Percentiles rank a stretch among this genome's conserved stretches.
These are phyloP conservation scores for Orchestia grillus DNA, from an alignment of 1,140 invertebrate species.

Conservation along the genomic window DNA sequence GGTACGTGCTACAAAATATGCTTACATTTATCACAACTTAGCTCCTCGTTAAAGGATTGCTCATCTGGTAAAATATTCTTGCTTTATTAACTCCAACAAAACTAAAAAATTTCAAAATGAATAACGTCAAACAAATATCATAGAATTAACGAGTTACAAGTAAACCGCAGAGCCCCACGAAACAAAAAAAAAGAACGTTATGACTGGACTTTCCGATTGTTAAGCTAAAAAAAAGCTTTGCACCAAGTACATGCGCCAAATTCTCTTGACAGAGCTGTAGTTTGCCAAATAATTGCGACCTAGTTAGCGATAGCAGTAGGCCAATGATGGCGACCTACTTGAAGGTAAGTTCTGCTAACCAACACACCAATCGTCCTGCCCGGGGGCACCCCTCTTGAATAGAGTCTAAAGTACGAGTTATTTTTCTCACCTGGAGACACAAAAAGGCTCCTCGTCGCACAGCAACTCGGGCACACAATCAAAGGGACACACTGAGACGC, in stretches of 20 bases:
- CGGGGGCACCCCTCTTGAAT: not conserved
- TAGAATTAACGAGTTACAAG: not conserved
- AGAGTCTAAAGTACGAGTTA: not conserved
- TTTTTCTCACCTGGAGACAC: not conserved
- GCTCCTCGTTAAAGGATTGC: not conserved
- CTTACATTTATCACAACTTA: conserved; percentile 2
- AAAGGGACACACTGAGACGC: not conserved
- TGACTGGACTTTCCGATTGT: not conserved
- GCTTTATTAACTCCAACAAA: not conserved
- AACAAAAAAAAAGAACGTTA: too few species aligned
- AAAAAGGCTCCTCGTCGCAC: not conserved
- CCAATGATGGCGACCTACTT: too few species aligned
- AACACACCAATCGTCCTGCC: not conserved
- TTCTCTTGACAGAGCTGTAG: not conserved
- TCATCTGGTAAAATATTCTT: not conserved
- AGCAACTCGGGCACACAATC: not conserved
- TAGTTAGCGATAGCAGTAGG: too few species aligned
- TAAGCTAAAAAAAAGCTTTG: not conserved
- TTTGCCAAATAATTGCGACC: not conserved
- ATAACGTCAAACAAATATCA: not conserved
- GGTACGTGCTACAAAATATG: not conserved
- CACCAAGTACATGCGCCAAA: not conserved
- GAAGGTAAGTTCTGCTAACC: not conserved
- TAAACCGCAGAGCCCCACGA: too few species aligned
- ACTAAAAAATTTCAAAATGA: not conserved